Conservation (phyloP, 1,140 invertebrate genomes). For the Drosophila nikananu region DNA sequence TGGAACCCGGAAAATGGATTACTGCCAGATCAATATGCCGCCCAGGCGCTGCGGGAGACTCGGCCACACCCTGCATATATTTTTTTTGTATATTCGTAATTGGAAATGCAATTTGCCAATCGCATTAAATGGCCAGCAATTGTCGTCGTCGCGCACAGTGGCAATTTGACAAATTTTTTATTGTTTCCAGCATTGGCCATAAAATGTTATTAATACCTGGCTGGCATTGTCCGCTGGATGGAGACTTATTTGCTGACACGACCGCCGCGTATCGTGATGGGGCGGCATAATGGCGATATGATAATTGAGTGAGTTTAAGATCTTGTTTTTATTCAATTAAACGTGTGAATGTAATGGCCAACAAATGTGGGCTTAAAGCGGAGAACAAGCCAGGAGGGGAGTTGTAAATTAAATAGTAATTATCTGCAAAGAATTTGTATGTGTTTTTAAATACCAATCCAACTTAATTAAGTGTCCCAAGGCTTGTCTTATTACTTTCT, state of each 20-base stretch:
- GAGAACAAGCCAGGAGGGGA: neutral
- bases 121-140: constrained; percentile 70
- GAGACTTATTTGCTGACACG: constrained; percentile 51
- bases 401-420: neutral
- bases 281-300: constrained; percentile 23
- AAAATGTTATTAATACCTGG: constrained; percentile 69
- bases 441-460: too few species aligned
- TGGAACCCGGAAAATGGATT: constrained; percentile 19
- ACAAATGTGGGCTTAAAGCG: neutral
- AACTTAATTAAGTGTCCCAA: too few species aligned
- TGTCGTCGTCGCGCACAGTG: constrained; percentile 53
- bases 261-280: constrained; percentile 35
- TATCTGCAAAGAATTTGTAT: neutral
- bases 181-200: constrained; percentile 67
- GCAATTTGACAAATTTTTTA: constrained; percentile 82
- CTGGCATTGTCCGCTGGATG: constrained; percentile 43
- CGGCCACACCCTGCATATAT: constrained; percentile 48
- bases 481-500: too few species aligned
- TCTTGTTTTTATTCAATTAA: constrained; percentile 30
- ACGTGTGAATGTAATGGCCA: constrained; percentile 20
- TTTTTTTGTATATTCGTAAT: constrained; percentile 34
- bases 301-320: constrained; percentile 47
- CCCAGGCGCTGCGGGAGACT: constrained; percentile 12
- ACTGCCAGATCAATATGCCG: constrained; percentile 42
- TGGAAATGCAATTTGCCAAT: constrained; percentile 79